These are phyloP conservation scores for Colossoma macropomum DNA, from an alignment of 2,113 vertebrate genomes.

Conservation along the genomic window DNA sequence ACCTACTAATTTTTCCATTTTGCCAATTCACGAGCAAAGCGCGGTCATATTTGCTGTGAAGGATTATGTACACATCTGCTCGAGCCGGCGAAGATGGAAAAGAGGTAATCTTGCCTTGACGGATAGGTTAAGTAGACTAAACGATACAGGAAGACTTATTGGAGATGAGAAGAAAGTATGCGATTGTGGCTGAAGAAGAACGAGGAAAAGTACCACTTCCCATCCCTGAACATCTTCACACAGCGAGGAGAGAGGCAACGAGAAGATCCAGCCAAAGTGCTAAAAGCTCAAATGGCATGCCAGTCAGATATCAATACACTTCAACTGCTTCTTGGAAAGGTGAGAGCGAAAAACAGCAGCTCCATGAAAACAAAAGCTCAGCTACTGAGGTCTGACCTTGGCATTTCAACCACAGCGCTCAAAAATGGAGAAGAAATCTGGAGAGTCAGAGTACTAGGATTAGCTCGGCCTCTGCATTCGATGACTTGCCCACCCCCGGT, in stretches of 20 bases:
- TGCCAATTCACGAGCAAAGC: conserved; percentile 34
- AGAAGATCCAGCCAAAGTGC: conserved; percentile 11
- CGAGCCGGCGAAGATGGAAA: conserved; percentile 5
- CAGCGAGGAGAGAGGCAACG: background rate
- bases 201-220: background rate
- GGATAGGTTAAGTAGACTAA: conserved; percentile 34
- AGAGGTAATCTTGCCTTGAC: conserved; percentile 35
- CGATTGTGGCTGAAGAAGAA: conserved; percentile 28
- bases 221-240: conserved; percentile 1
- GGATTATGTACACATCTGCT: conserved; percentile 13
- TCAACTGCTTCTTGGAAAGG: background rate
- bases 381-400: background rate
- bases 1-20: conserved; percentile 38
- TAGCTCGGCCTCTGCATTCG: background rate
- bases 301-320: conserved; percentile 23
- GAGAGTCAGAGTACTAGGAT: background rate
- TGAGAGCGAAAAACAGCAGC: background rate
- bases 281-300: background rate
- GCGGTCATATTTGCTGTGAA: conserved; percentile 26
- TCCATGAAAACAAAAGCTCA: conserved; percentile 7
- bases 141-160: conserved; percentile 19
- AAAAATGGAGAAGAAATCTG: background rate
- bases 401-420: background rate
- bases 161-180: conserved; percentile 27
- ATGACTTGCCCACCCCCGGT: background rate